These are phyloP conservation scores for Arge pagana DNA, from an alignment of 2,888 invertebrate species.

Conservation along the genomic window DNA sequence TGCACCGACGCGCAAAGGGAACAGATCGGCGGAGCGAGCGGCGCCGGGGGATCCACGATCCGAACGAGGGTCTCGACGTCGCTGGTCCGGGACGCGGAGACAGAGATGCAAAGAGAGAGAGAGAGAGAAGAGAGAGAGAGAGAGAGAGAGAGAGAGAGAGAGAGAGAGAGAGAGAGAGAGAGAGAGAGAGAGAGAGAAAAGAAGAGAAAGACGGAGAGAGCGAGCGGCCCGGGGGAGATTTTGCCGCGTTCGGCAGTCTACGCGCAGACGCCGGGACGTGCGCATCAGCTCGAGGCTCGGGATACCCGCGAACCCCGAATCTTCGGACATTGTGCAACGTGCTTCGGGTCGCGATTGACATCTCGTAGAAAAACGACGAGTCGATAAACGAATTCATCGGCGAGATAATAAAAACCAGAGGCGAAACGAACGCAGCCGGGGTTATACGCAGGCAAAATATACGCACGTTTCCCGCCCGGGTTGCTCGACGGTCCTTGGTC, in stretches of 20 bases:
- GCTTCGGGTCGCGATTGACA: conserved; percentile 36
- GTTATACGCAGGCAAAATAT: too few species aligned
- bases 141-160: conserved; percentile 1
- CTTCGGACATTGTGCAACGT: conserved; percentile 45
- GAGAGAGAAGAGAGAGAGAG: neutral
- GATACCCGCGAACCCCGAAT: conserved; percentile 42
- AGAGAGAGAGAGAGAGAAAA: neutral
- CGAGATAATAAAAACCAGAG: too few species aligned
- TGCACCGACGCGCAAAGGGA: too few species aligned
- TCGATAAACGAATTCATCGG: too few species aligned
- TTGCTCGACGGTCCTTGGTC: too few species aligned
- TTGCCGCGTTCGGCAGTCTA: conserved; percentile 44
- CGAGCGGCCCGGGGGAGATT: conserved; percentile 6
- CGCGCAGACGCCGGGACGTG: conserved; percentile 53
- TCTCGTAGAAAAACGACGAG: too few species aligned
- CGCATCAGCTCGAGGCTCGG: conserved; percentile 38
- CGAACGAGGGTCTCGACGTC: too few species aligned
- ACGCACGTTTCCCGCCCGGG: too few species aligned
- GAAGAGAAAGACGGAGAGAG: conserved; percentile 1
- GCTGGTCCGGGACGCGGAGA: neutral
- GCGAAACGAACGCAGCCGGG: too few species aligned
- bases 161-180: neutral
- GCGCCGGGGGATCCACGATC: conserved; percentile 6
- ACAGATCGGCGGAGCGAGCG: neutral
- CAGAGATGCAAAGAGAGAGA: neutral